Conservation (phyloP, 2,797 vertebrate species). For the Coendou prehensilis region DNA sequence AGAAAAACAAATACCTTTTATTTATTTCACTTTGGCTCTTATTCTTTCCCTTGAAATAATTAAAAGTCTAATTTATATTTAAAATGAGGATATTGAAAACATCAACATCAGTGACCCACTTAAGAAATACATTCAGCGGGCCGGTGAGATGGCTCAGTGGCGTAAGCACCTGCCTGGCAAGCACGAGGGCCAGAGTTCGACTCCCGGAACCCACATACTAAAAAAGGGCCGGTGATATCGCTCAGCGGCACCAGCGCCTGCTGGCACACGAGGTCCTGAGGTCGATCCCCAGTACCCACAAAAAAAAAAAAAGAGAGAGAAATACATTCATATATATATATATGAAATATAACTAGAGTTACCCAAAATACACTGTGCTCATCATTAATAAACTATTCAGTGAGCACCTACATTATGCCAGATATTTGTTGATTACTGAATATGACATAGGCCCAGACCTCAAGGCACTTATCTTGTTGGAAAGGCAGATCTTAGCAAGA, state of each 20-base stretch:
- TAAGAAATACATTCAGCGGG: background rate
- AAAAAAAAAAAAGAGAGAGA: background rate
- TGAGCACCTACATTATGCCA: background rate
- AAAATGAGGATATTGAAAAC: background rate
- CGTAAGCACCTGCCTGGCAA: too few species aligned
- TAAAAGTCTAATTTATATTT: conserved; percentile 46
- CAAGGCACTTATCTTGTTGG: background rate
- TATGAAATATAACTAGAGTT: background rate
- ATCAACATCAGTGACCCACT: background rate
- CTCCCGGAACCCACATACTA: too few species aligned
- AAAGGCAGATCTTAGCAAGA: background rate
- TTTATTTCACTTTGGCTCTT: background rate
- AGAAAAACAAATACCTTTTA: background rate
- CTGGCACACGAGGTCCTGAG: too few species aligned
- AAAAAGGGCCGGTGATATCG: too few species aligned
- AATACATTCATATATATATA: background rate
- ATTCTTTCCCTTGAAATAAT: background rate
- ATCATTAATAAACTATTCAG: background rate
- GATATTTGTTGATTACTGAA: background rate
- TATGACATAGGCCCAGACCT: background rate
- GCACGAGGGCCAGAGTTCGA: too few species aligned
- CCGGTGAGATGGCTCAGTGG: too few species aligned
- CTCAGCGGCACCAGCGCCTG: too few species aligned
- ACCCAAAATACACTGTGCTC: background rate
- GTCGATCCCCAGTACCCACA: too few species aligned